Evolutionary conservation across 2,113 vertebrate genomes (phyloP), one percentile per base, ranked within the genome.

Genomic region (Hyperopisus bebe): DNA sequence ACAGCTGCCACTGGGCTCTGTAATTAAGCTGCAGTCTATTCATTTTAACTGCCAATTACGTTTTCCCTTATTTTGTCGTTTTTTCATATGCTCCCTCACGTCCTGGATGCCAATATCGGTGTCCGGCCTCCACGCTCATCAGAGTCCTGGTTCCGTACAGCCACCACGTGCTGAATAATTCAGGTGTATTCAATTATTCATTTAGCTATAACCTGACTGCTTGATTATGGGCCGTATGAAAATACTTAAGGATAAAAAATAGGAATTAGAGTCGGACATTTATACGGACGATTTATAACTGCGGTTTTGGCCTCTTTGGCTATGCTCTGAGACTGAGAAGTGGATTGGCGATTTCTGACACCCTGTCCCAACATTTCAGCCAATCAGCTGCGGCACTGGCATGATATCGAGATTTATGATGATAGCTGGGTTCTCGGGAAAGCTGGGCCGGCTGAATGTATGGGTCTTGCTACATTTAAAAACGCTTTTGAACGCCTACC

Each of bases 171-270:
- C 66, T 91, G 5, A 90, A 91, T 90, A 90, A 91, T 80, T 90
- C n/a, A 91, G 24, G 66, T 24, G 6, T 82, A 47, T 88, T 90
- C 48, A 85, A 85, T 90, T 84, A 91, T 88, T 91, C 24, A 91
- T 88, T 74, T 9, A 13, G 6, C 83, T 85, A 90, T 86, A 55
- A 91, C 74, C 87, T 44, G 10, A 70, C 53, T 47, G 70, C 87
- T 86, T 86, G 2, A 39, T 42, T 83, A n/a, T 83, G 48, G 7
- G 10, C 2, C n/a, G 21, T 83, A 46, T 55, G 88, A 53, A 83
- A 42, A 53, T 89, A 17, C 8, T 82, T 55, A 55, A 82, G 83
- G 66, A 21, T 13, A 44, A n/a, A 82, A 82, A 74, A 53, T 51
- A 27, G 5, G 31, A 82, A 53, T 51, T 82, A 24, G 5, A 53